These are phyloP conservation scores for Eristalis arbustorum DNA, from an alignment of 2,888 invertebrate genomes.

Conservation along the genomic window DNA sequence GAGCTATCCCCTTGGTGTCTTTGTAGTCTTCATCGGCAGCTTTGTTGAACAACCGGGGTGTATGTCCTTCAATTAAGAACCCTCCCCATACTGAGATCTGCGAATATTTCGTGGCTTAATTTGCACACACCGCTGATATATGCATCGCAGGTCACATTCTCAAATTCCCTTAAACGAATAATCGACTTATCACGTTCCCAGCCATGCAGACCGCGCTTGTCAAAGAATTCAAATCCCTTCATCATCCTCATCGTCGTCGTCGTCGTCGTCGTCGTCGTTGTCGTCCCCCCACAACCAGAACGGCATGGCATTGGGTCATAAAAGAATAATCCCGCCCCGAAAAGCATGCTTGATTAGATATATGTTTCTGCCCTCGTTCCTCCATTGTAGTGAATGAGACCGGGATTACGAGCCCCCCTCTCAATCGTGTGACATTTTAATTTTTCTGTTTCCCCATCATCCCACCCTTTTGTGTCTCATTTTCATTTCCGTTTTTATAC, in stretches of 20 bases:
- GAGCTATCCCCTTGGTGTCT: too few relatives aligned
- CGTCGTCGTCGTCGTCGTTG: not conserved
- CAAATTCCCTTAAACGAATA: not conserved
- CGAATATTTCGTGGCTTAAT: too few relatives aligned
- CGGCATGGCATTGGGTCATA: not conserved
- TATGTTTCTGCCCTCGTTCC: not conserved
- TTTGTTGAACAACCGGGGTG: too few relatives aligned
- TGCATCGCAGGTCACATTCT: too few relatives aligned
- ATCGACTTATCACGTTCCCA: not conserved
- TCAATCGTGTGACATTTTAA: not conserved
- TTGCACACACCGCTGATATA: too few relatives aligned
- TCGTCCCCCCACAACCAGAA: too few relatives aligned
- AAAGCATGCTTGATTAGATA: conserved; percentile 16
- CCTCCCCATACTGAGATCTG: too few relatives aligned
- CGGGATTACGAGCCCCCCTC: conserved; percentile 5
- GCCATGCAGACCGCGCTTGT: not conserved
- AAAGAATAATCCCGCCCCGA: not conserved
- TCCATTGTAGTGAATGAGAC: not conserved
- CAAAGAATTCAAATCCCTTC: not conserved
- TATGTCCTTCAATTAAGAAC: too few relatives aligned
- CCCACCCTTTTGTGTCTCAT: not conserved
- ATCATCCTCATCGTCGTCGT: not conserved
- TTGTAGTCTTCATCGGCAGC: too few relatives aligned
- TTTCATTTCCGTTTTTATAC: conserved; percentile 1
- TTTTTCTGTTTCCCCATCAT: not conserved